Conservation (phyloP, 2,797 vertebrate genomes). For the Siniperca scherzeri region DNA sequence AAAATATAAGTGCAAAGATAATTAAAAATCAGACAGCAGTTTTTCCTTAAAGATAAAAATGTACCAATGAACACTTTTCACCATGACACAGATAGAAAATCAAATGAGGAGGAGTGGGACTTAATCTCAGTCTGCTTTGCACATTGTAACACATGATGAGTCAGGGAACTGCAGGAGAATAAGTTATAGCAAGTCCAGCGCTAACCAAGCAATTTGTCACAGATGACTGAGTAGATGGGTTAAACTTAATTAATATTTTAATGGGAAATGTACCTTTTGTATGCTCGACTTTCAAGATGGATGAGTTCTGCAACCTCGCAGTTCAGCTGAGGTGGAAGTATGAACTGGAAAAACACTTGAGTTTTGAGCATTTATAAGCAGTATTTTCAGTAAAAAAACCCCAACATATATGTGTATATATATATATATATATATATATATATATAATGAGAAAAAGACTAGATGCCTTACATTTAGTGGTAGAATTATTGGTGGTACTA, state of each 20-base stretch:
- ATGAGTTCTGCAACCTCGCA: slow-evolving; percentile 47
- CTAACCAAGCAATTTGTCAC: slow-evolving; percentile 69
- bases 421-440: no score
- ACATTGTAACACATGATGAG: slow-evolving; percentile 49
- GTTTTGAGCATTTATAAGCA: background rate
- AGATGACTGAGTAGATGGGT: slow-evolving; percentile 72
- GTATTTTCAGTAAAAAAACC: background rate
- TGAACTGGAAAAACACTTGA: background rate
- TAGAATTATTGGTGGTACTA: no score
- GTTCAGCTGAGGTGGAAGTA: slow-evolving; percentile 29
- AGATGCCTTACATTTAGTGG: no score
- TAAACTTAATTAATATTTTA: slow-evolving; percentile 75
- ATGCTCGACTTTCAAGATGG: slow-evolving; percentile 59
- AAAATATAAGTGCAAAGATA: background rate
- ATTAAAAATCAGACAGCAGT: slow-evolving; percentile 21
- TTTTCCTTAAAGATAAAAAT: slow-evolving; percentile 17
- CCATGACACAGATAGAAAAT: slow-evolving; percentile 21
- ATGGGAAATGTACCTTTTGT: slow-evolving; percentile 67
- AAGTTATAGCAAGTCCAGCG: slow-evolving; percentile 27
- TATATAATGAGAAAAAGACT: no score
- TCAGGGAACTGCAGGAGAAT: slow-evolving; percentile 50
- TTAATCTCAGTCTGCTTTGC: slow-evolving; percentile 33
- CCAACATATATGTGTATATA: no score
- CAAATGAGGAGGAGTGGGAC: slow-evolving; percentile 21
- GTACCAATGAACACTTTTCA: slow-evolving; percentile 8